A percentile compares a stretch with the other conserved stretches of the same genome.
Conservation (phyloP, 2,797 vertebrate genomes). For the Enteromius radiatus region DNA sequence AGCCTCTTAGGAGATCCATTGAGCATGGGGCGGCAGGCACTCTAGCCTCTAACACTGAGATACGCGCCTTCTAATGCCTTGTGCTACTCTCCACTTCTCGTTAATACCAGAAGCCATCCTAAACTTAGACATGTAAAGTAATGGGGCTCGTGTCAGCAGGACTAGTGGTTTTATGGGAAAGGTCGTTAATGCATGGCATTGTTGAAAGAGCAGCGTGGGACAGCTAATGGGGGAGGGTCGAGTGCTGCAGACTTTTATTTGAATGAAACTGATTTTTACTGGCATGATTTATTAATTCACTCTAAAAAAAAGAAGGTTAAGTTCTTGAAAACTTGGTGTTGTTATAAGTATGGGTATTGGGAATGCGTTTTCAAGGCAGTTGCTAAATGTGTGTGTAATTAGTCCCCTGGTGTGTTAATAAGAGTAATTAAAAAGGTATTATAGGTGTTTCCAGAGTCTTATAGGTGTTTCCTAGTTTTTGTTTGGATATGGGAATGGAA, state of each 20-base stretch:
- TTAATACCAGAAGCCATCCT: slow-evolving; percentile 48
- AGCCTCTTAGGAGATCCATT: slow-evolving; percentile 58
- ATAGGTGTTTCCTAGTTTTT: slow-evolving; percentile 55
- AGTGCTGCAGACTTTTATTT: neutral
- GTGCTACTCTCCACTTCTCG: slow-evolving; percentile 34
- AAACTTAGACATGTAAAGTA: slow-evolving; percentile 48
- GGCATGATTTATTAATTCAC: slow-evolving; percentile 5
- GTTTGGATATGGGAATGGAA: slow-evolving; percentile 17
- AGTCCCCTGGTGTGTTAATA: slow-evolving; percentile 57
- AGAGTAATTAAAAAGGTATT: slow-evolving; percentile 54
- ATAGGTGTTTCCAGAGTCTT: slow-evolving; percentile 43
- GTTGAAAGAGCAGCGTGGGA: neutral
- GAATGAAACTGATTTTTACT: neutral
- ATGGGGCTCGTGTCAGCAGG: slow-evolving; percentile 46
- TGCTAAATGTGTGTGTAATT: slow-evolving; percentile 47
- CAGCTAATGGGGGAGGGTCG: neutral
- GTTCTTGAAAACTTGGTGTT: neutral
- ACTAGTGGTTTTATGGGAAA: slow-evolving; percentile 40
- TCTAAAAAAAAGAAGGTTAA: neutral
- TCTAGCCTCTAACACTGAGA: slow-evolving; percentile 55
- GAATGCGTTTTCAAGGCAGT: slow-evolving; percentile 33
- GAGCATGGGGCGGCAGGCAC: slow-evolving; percentile 33
- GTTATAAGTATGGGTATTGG: slow-evolving; percentile 14
- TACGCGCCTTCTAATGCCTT: slow-evolving; percentile 54
- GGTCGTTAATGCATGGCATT: slow-evolving; percentile 14